Evolutionary conservation across 2,113 vertebrate species (phyloP).

Genomic region (Chunga burmeisteri): DNA sequence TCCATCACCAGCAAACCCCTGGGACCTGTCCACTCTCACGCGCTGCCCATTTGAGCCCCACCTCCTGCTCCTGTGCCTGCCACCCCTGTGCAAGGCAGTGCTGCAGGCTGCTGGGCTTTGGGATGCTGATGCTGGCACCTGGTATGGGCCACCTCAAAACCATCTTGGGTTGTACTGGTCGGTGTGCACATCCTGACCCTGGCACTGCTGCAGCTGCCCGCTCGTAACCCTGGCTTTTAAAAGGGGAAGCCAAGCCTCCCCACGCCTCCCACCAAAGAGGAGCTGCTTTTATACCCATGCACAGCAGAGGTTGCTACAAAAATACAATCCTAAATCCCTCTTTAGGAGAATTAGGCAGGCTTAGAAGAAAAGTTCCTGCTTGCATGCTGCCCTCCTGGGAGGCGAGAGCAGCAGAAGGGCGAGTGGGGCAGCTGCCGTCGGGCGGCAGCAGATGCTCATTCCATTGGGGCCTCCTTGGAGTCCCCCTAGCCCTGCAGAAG

Average conservation of each 20-base stretch:
- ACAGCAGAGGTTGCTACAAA: neutral
- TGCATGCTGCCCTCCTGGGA: neutral
- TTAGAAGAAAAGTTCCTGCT: neutral
- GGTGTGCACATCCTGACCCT: too few relatives aligned
- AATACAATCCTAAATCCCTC: rapidly evolving
- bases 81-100: neutral
- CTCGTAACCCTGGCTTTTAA: rapidly evolving
- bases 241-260: too few relatives aligned
- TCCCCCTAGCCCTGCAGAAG: neutral
- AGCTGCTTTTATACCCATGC: neutral
- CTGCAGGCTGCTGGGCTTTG: rapidly evolving
- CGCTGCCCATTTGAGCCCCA: neutral
- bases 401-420: neutral
- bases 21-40: neutral
- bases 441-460: constrained; percentile 7
- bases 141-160: neutral
- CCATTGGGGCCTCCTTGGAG: neutral
- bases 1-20: neutral
- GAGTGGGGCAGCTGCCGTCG: neutral
- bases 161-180: rapidly evolving
- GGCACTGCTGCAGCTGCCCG: neutral
- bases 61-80: neutral
- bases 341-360: rapidly evolving
- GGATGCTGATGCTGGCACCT: neutral
- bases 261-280: neutral